Evolutionary conservation across 2,888 invertebrate species (phyloP), one percentile per base, ranked within the genome.

Genomic region (Ennomos quercinarius): DNA sequence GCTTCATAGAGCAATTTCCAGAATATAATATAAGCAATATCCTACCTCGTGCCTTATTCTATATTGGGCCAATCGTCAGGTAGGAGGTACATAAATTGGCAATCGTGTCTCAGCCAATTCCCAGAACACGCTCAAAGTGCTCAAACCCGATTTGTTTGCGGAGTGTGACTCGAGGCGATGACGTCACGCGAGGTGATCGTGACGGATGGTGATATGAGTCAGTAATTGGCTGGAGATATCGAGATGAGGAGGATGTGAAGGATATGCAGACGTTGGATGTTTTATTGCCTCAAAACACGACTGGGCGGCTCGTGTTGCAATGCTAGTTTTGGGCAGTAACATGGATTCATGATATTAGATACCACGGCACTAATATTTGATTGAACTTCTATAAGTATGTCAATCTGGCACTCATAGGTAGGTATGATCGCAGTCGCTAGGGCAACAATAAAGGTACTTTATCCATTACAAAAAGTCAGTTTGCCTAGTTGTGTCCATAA

Each of bases 131-230:
- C 64, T 59, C 58, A 50, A 58, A 51, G 66, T 39, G 58, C 50
- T 54, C 69, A 72, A 70, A 81, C 81, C 80, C 73, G 74, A 83
- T 83, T 83, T 78, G 70, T 74, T 74, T 64, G 67, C 61, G 68
- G 36, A 58, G 42, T 49, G 63, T 40, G 59, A 47, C 55, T 43
- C 41, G 60, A 55, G 60, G 27, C 10, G 39, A 10, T 57, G 64
- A 58, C 67, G 35, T 57, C 38, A 55, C 13, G 58, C 57, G 53
- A 63, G 62, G 44, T 37, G 36, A 37, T 52, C 56, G 60, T 73
- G 67, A 45, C 49, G n/a, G 49, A 48, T 36, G 37, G 36, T 46
- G 50, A 54, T 54, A 50, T 50, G 43, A 38, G 43, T 37, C 36
- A 41, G 55, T 41, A 38, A 47, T 57, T 58, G 48, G 52, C 57